Conservation (phyloP, 1,140 invertebrate species). For the Cardiocondyla obscurior region DNA sequence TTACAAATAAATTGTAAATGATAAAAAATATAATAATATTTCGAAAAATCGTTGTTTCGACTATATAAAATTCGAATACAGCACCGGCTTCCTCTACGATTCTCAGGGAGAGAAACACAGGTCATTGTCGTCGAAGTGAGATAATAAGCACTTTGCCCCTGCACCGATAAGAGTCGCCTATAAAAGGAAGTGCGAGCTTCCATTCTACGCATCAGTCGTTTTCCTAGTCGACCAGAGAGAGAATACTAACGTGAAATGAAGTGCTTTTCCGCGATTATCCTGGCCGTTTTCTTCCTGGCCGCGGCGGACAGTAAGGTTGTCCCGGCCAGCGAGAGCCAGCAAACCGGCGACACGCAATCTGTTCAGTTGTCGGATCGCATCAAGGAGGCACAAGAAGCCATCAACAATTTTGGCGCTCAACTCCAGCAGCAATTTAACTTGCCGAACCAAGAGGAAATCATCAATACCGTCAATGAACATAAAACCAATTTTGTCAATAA, state of each 20-base stretch:
- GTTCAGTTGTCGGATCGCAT: constrained; percentile 64
- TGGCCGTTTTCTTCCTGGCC: constrained; percentile 44
- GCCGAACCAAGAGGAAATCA: constrained; percentile 70
- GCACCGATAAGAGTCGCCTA: constrained; percentile 76
- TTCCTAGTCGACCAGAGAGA: constrained; percentile 40
- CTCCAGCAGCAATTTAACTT: constrained; percentile 71
- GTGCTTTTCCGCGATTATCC: constrained; percentile 54
- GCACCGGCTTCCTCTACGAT: not conserved
- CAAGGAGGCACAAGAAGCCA: constrained; percentile 66
- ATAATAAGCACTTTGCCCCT: constrained; percentile 74
- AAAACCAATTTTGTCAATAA: constrained; percentile 69
- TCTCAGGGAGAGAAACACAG: not conserved
- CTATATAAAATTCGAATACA: not conserved
- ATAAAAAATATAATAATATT: constrained; percentile 6
- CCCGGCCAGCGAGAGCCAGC: constrained; percentile 16
- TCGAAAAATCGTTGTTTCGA: not conserved
- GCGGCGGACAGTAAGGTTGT: constrained; percentile 25
- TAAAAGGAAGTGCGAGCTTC: constrained; percentile 68
- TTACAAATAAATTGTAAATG: not conserved
- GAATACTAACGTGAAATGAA: constrained; percentile 70
- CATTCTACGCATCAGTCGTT: constrained; percentile 67
- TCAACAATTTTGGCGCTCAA: constrained; percentile 66
- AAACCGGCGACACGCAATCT: constrained; percentile 31
- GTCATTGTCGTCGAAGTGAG: constrained; percentile 41
- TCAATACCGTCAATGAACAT: constrained; percentile 72